Conservation (phyloP, 2,113 vertebrate genomes). For the Prionailurus viverrinus region DNA sequence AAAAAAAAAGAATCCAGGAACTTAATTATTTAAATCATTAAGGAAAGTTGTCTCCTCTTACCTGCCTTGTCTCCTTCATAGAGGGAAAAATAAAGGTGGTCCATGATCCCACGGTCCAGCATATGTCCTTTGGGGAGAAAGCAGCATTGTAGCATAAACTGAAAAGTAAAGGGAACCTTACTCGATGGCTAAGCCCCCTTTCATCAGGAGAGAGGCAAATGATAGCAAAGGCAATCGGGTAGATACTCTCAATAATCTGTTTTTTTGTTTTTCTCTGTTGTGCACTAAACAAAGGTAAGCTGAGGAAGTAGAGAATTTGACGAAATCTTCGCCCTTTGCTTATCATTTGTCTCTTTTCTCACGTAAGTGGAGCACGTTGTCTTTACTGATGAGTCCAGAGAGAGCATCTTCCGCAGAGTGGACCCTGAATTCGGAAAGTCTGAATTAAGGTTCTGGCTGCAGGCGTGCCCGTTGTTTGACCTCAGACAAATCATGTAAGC, state of each 20-base stretch:
- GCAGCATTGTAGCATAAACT: not conserved
- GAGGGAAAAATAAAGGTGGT: not conserved
- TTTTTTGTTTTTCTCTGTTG: not conserved
- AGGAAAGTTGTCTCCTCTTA: not conserved
- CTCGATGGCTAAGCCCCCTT: not conserved
- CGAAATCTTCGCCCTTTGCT: not conserved
- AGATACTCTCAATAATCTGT: rapidly evolving
- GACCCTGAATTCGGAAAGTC: not conserved
- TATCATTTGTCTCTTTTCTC: not conserved
- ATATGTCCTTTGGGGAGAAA: not conserved
- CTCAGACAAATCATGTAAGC: not conserved
- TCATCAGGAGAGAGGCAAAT: not conserved
- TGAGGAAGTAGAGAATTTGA: not conserved
- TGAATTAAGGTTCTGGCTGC: not conserved
- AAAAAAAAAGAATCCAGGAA: not conserved
- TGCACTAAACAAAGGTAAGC: not conserved
- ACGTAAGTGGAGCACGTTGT: rapidly evolving
- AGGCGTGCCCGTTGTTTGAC: not conserved
- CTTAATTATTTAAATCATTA: not conserved
- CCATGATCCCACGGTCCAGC: not conserved
- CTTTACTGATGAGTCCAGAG: not conserved
- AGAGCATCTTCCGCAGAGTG: not conserved
- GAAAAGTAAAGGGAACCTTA: not conserved
- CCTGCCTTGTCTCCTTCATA: not conserved
- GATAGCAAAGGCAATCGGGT: not conserved